A percentile compares a stretch with the other conserved stretches of the same genome.
Conservation (phyloP, 2,113 vertebrate genomes). For the Gallinago media region DNA sequence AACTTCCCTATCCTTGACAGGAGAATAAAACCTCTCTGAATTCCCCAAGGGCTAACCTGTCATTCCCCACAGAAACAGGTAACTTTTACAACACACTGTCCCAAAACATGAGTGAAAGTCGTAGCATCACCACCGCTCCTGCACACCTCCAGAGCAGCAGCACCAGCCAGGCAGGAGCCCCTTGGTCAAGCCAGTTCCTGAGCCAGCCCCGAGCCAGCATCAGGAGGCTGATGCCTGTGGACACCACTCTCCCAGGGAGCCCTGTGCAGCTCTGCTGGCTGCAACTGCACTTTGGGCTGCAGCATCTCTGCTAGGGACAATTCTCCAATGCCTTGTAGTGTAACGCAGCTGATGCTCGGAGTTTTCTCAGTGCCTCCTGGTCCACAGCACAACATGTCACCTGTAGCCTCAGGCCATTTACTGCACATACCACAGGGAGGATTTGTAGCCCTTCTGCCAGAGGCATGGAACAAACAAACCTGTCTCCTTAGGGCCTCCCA, state of each 20-base stretch:
- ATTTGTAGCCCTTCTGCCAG: background rate
- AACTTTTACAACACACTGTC: background rate
- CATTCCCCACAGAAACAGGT: background rate
- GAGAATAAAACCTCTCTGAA: background rate
- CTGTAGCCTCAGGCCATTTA: background rate
- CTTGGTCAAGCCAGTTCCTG: background rate
- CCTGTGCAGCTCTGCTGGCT: background rate
- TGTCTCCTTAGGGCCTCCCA: background rate
- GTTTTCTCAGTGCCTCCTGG: background rate
- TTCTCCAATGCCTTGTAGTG: background rate
- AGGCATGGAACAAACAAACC: background rate
- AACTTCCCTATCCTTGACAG: background rate
- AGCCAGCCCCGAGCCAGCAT: rapidly evolving
- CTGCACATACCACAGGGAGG: background rate
- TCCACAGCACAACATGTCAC: rapidly evolving
- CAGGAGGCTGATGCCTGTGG: background rate
- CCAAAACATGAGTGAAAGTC: background rate
- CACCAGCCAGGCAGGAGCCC: too few species aligned
- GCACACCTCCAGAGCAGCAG: background rate
- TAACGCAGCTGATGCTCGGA: background rate
- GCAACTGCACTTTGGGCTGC: background rate
- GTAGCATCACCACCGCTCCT: background rate
- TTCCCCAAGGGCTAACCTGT: background rate
- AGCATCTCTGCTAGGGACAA: background rate
- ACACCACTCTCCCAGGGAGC: background rate